phyloP scores from a whole-genome alignment of 2,888 invertebrate species.

The Spisula subtruncata region DNA sequence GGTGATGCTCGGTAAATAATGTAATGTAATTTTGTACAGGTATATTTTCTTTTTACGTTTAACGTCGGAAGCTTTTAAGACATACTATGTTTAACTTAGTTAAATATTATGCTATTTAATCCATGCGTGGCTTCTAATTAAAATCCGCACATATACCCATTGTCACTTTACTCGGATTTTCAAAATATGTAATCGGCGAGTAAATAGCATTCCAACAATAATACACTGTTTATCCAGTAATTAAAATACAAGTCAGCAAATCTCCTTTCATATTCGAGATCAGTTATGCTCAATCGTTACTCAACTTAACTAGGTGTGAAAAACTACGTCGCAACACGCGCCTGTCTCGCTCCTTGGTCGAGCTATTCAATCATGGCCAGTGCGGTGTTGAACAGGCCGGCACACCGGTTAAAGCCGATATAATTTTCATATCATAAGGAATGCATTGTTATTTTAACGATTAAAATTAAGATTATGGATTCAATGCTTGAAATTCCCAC shows the following conservation, averaged over 20 bases:
- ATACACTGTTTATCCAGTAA: neutral
- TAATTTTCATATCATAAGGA: conserved; percentile 2
- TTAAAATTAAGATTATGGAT: neutral
- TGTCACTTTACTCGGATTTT: neutral
- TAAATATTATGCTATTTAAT: neutral
- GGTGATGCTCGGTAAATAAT: too few species aligned
- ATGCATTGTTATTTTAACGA: neutral
- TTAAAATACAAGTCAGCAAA: neutral
- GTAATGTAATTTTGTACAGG: too few species aligned
- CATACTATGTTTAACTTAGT: too few species aligned
- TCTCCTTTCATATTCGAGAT: neutral
- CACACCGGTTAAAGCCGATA: neutral
- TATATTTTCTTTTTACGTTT: too few species aligned
- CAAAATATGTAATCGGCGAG: too few species aligned
- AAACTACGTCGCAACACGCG: neutral
- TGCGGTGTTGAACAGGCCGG: conserved; percentile 29
- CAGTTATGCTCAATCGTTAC: neutral
- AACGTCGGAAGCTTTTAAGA: too few species aligned
- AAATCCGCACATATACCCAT: neutral
- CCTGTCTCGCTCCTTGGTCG: neutral
- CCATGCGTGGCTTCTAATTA: neutral
- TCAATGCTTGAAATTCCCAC: neutral
- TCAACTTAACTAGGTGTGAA: neutral
- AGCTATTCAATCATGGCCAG: neutral
- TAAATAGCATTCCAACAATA: too few species aligned